phyloP scores from a whole-genome alignment of 1,140 invertebrate species.

The Caenorhabditis briggsae region DNA sequence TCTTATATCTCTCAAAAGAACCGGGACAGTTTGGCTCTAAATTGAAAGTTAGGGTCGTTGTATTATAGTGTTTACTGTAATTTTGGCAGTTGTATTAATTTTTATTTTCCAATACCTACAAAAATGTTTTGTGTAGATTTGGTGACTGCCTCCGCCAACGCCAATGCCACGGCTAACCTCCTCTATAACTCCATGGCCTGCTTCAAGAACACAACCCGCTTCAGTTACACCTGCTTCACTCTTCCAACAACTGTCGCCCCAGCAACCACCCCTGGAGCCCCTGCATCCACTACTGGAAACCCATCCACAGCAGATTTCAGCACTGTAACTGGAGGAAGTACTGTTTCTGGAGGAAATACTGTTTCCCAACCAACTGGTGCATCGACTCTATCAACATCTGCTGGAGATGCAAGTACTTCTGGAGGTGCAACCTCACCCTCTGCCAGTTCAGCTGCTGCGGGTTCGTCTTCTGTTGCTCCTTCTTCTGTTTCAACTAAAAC shows the following conservation, averaged over 20 bases:
- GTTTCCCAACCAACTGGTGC: neutral
- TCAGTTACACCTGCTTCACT: conserved; percentile 27
- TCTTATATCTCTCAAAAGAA: too few species aligned
- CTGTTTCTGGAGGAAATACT: neutral
- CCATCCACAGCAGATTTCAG: neutral
- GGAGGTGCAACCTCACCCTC: neutral
- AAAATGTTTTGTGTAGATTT: neutral
- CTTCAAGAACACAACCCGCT: neutral
- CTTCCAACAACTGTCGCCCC: neutral
- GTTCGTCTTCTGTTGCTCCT: neutral
- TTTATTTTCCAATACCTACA: neutral
- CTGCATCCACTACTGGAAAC: neutral
- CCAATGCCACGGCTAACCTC: neutral
- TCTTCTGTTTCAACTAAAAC: neutral
- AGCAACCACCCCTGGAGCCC: neutral
- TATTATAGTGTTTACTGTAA: too few species aligned
- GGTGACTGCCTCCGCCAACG: neutral
- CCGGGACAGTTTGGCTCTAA: too few species aligned
- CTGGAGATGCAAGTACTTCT: neutral
- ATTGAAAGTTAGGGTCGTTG: too few species aligned
- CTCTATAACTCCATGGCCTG: conserved; percentile 1
- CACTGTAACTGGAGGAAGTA: conserved; percentile 29
- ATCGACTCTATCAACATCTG: neutral
- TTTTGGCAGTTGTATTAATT: too few species aligned
- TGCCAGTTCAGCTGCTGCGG: neutral